Base-by-base conservation (phyloP, 2,797 vertebrate species). In the Corythornis leucogaster region DNA sequence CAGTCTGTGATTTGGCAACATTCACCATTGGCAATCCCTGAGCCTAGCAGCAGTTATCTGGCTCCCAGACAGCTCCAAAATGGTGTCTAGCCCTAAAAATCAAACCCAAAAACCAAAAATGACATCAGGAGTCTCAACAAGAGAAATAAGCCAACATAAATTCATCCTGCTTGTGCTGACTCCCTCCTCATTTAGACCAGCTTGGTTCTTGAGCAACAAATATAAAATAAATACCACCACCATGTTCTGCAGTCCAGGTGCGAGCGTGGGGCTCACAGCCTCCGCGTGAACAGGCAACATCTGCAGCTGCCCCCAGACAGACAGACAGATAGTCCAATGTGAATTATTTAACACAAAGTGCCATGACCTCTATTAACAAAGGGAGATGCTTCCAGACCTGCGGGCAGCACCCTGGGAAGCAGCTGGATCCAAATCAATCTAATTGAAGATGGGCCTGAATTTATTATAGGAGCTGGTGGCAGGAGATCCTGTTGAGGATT, bases 321-420 rank as follows among this genome's bases (percentile, higher is more conserved):
- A 88, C 91, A 93, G 75, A 83, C 97, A 97, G 92, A 96, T 95
- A 98, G 97, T 97, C 98, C 96, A 97, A 97, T 97, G 98, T 98
- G 98, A 99, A 99, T 99, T 98, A 98, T 98, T 98, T 98, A 98
- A 97, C 97, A 97, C 98, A 98, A 97, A 96, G 97, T 98, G 98
- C 98, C 97, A 86, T 98, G 98, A 99, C 98, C 98, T 98, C 98
- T 97, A 94, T 93, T 96, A 98, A 99, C 98, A 99, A 97, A 92
- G 91, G 97, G 96, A 95, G 97, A 98, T 98, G 98, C 97, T 98
- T 98, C 97, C 95, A 98, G 97, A 98, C 97, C 94, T 97, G 94
- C 96, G 97, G 86, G 89, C 77, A 97, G 97, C 97, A 95, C 97
- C 97, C 96, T 91, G 98, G 98, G 98, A 99, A 98, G 98, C 97